Conservation (phyloP, 2,888 invertebrate species). For the Biston stratarius region DNA sequence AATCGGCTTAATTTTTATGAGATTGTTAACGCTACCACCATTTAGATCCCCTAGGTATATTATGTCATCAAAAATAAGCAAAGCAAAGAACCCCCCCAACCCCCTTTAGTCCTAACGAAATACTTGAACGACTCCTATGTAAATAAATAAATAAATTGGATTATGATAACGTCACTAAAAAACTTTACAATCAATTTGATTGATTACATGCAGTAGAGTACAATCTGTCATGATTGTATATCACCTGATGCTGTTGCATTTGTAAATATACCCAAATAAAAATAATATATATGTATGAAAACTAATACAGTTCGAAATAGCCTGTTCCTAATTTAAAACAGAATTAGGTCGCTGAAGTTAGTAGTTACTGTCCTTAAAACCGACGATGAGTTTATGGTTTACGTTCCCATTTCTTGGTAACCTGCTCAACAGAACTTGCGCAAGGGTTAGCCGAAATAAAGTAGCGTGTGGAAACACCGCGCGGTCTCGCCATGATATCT, state of each 20-base stretch:
- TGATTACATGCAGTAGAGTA: conserved; percentile 7
- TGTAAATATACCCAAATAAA: background rate
- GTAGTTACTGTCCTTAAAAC: conserved; percentile 51
- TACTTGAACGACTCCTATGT: too few relatives aligned
- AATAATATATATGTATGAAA: background rate
- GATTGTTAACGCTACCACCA: too few relatives aligned
- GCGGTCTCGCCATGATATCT: conserved; percentile 54
- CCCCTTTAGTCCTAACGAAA: too few relatives aligned
- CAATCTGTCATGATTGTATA: conserved; percentile 8
- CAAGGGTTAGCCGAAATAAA: conserved; percentile 74
- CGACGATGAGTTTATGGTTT: conserved; percentile 55
- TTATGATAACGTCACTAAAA: conserved; percentile 17
- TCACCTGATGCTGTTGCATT: conserved; percentile 4
- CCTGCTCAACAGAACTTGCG: conserved; percentile 62
- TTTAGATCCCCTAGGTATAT: too few relatives aligned
- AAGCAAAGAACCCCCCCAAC: too few relatives aligned
- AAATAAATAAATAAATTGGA: background rate
- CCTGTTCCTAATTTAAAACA: conserved; percentile 25
- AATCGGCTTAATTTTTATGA: too few relatives aligned
- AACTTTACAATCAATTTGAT: conserved; percentile 2
- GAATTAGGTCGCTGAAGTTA: conserved; percentile 45
- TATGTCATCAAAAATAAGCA: too few relatives aligned
- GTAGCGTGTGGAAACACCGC: conserved; percentile 62
- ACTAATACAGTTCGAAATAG: conserved; percentile 6
- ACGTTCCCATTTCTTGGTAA: conserved; percentile 53